A percentile compares a stretch with the other conserved stretches of the same genome.
phyloP scores from a whole-genome alignment of 2,113 vertebrate species.

The Campylorhamphus procurvoides region DNA sequence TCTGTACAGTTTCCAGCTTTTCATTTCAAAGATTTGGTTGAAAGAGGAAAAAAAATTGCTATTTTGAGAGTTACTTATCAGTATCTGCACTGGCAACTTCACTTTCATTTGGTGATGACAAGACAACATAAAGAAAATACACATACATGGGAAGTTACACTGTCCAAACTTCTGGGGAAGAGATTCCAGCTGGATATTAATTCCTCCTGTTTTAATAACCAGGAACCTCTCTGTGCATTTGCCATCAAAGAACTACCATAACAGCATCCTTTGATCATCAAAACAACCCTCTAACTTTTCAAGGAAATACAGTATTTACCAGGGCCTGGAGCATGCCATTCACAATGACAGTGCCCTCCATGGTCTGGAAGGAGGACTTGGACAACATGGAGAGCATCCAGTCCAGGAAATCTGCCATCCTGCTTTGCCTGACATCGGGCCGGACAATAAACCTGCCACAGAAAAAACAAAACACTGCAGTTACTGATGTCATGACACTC shows the following conservation, averaged over 20 bases:
- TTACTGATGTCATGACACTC: not conserved
- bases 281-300: not conserved
- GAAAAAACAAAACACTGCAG: not conserved
- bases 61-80: not conserved
- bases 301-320: conserved; percentile 74
- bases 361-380: conserved; percentile 77
- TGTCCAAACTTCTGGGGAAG: not conserved
- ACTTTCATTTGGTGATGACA: not conserved
- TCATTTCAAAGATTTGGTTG: not conserved
- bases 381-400: conserved; percentile 86
- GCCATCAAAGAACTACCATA: not conserved
- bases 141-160: not conserved
- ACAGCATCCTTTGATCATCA: not conserved
- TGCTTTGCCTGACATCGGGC: conserved; percentile 88
- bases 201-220: not conserved
- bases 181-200: not conserved
- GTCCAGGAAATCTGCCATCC: conserved; percentile 89
- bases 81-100: not conserved
- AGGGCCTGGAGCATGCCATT: conserved; percentile 91
- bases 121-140: not conserved
- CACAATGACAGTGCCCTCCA: conserved; percentile 80
- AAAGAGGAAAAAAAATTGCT: not conserved
- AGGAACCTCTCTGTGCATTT: not conserved
- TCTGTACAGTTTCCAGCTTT: not conserved
- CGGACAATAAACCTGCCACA: conserved; percentile 89